Evolutionary conservation across 2,888 invertebrate genomes (phyloP).

Genomic region (Cordilura impudica): DNA sequence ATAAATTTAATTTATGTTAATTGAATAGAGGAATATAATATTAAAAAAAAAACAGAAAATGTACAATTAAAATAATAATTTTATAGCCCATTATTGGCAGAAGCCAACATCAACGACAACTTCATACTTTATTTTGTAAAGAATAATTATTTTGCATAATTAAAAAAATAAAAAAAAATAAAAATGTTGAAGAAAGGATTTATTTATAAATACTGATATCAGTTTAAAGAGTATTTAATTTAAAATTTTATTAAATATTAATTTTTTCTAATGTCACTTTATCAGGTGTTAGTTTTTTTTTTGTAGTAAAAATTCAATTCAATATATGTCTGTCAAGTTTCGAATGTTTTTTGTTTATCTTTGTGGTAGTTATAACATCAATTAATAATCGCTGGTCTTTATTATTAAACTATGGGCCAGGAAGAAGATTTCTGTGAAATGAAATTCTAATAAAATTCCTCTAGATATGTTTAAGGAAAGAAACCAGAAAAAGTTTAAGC

Average conservation of each 20-base stretch:
- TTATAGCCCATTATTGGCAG: not conserved
- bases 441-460: too few relatives aligned
- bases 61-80: not conserved
- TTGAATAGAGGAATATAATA: not conserved
- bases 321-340: not conserved
- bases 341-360: conserved; percentile 9
- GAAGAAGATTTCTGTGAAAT: too few relatives aligned
- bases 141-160: not conserved
- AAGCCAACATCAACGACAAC: not conserved
- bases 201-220: not conserved
- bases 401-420: not conserved
- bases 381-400: conserved; percentile 14
- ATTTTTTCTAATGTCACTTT: not conserved
- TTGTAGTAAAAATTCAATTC: not conserved
- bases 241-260: not conserved
- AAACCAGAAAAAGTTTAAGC: too few relatives aligned
- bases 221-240: not conserved
- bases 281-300: not conserved
- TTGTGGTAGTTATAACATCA: conserved; percentile 22
- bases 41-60: not conserved
- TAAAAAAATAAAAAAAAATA: not conserved
- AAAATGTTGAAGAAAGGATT: not conserved
- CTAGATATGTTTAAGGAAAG: too few relatives aligned
- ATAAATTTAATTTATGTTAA: conserved; percentile 5
- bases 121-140: not conserved